A percentile compares a stretch with the other conserved stretches of the same genome.
Evolutionary conservation across 2,113 vertebrate genomes (phyloP).

Genomic region (Laticauda laticaudata): DNA sequence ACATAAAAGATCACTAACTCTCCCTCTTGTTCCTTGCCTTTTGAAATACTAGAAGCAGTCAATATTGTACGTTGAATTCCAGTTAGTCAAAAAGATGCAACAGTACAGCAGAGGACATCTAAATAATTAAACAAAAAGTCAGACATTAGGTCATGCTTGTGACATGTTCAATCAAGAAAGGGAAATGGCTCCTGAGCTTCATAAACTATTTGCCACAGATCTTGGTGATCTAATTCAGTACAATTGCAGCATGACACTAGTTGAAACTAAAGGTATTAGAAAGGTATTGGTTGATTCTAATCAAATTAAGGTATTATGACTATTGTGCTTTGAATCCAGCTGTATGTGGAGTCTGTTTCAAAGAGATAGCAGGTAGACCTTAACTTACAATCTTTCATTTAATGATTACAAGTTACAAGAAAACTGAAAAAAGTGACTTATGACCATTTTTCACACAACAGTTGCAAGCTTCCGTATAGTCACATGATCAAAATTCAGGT

Average conservation of each 20-base stretch:
- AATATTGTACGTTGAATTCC: neutral
- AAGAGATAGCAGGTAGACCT: neutral
- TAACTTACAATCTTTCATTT: too few relatives aligned
- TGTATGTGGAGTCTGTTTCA: neutral
- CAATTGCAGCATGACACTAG: neutral
- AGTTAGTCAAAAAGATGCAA: neutral
- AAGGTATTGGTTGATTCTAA: neutral
- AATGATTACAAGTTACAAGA: too few relatives aligned
- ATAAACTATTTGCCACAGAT: neutral
- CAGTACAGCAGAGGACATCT: neutral
- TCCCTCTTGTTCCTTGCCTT: neutral
- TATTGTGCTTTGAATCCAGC: neutral
- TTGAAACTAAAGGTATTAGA: neutral
- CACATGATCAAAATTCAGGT: too few relatives aligned
- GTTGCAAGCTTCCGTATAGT: too few relatives aligned
- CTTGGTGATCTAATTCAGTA: neutral
- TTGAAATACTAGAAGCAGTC: neutral
- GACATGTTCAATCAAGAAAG: neutral
- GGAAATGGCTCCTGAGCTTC: neutral
- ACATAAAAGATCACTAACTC: neutral
- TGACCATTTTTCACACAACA: too few relatives aligned
- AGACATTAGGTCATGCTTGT: neutral
- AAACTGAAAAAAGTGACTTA: too few relatives aligned
- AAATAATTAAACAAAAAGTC: constrained; percentile 8
- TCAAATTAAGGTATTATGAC: neutral